Conservation (phyloP, 2,113 vertebrate genomes). For the Coracopsis vasa region DNA sequence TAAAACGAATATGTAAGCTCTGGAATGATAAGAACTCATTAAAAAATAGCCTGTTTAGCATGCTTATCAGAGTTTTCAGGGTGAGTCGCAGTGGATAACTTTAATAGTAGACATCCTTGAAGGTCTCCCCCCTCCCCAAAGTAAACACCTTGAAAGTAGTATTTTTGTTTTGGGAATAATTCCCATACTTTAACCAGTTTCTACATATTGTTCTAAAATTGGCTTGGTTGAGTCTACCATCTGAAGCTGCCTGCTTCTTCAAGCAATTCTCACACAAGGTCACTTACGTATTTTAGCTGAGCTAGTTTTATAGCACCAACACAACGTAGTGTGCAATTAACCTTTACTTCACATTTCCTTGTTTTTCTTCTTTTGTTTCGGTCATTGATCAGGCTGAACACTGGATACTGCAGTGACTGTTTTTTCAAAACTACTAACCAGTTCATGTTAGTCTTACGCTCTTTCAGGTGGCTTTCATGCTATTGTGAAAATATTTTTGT, state of each 20-base stretch:
- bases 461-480: too few species aligned
- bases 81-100: neutral
- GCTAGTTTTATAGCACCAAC: neutral
- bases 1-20: neutral
- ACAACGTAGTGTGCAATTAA: neutral
- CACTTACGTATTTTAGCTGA: neutral
- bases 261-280: neutral
- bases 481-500: too few species aligned
- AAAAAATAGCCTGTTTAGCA: neutral
- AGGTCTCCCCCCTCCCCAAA: neutral
- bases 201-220: too few species aligned
- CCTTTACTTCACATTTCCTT: neutral
- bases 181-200: accelerated
- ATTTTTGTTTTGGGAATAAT: neutral
- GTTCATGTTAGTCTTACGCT: too few species aligned
- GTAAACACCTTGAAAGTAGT: neutral
- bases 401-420: too few species aligned
- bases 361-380: neutral
- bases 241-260: neutral
- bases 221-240: accelerated
- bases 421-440: too few species aligned
- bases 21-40: neutral
- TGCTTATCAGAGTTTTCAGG: neutral
- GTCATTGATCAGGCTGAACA: too few species aligned
- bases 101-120: neutral